Percentiles rank a stretch among this genome's conserved stretches.
Evolutionary conservation across 2,888 invertebrate genomes (phyloP).

Genomic region (Nipponacmea schrenckii): DNA sequence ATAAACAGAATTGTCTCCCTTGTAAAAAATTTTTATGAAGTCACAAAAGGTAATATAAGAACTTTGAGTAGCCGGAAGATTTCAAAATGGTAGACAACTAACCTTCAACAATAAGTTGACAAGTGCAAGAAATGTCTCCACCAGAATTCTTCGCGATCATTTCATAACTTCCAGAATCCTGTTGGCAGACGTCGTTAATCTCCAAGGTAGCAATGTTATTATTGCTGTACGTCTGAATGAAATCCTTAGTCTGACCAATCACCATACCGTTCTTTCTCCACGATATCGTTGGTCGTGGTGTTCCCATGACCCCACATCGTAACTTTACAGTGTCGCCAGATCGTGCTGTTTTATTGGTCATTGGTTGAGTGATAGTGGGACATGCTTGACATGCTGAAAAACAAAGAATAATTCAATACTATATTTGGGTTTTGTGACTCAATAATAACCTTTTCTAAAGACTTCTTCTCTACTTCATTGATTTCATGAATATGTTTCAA

Average conservation of each 20-base stretch:
- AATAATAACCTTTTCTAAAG: too few species aligned
- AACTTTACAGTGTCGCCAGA: conserved; percentile 42
- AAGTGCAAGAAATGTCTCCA: conserved; percentile 45
- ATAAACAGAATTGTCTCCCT: too few species aligned
- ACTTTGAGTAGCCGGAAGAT: too few species aligned
- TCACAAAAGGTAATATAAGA: too few species aligned
- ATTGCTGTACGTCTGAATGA: conserved; percentile 43
- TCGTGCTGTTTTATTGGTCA: conserved; percentile 35
- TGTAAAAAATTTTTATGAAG: too few species aligned
- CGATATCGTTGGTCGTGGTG: conserved; percentile 44
- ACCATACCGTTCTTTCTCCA: conserved; percentile 54
- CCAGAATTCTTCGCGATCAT: conserved; percentile 49
- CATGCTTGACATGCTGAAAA: conserved; percentile 40
- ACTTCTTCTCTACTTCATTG: too few species aligned
- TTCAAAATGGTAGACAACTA: not conserved
- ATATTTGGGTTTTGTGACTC: too few species aligned
- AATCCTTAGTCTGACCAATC: conserved; percentile 46
- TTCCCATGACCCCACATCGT: conserved; percentile 47
- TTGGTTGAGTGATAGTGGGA: conserved; percentile 36
- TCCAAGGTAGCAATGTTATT: conserved; percentile 47
- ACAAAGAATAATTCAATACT: not conserved
- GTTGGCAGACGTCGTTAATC: conserved; percentile 40
- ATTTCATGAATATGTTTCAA: too few species aligned
- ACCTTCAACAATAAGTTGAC: conserved; percentile 38
- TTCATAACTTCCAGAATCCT: conserved; percentile 54